Percentiles rank a stretch among this genome's conserved stretches.
These are phyloP conservation scores for Caenorhabditis sinica DNA, from an alignment of 2,888 invertebrate genomes.

Conservation along the genomic window DNA sequence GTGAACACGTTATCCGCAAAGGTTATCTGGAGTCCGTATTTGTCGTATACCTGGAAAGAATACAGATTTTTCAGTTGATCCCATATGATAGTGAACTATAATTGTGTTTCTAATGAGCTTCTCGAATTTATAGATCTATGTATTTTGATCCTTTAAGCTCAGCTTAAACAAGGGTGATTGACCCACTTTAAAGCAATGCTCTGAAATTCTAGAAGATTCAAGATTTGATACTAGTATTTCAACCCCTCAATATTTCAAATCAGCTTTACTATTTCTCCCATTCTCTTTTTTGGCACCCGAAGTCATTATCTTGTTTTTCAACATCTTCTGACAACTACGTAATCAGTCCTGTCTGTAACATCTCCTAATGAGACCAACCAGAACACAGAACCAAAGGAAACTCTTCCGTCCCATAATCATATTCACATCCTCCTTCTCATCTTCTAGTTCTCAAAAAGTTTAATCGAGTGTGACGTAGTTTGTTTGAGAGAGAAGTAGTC, in stretches of 20 bases:
- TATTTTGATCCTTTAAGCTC: too few species aligned
- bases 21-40: slow-evolving; percentile 61
- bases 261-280: not conserved
- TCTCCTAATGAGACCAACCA: not conserved
- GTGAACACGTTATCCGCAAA: slow-evolving; percentile 60
- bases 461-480: slow-evolving; percentile 30
- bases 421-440: not conserved
- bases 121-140: too few species aligned
- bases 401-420: not conserved
- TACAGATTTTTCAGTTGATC: too few species aligned
- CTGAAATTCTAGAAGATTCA: too few species aligned
- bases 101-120: too few species aligned
- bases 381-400: not conserved
- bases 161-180: too few species aligned
- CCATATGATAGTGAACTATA: too few species aligned
- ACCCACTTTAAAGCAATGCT: too few species aligned
- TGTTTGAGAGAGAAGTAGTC: slow-evolving; percentile 3
- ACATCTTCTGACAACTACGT: not conserved
- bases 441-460: slow-evolving; percentile 4
- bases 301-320: not conserved
- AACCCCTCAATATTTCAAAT: too few species aligned
- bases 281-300: not conserved
- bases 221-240: too few species aligned
- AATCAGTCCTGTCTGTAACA: not conserved
- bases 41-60: slow-evolving; percentile 66